phyloP scores from a whole-genome alignment of 2,888 invertebrate genomes.

The Pandemis corylana region DNA sequence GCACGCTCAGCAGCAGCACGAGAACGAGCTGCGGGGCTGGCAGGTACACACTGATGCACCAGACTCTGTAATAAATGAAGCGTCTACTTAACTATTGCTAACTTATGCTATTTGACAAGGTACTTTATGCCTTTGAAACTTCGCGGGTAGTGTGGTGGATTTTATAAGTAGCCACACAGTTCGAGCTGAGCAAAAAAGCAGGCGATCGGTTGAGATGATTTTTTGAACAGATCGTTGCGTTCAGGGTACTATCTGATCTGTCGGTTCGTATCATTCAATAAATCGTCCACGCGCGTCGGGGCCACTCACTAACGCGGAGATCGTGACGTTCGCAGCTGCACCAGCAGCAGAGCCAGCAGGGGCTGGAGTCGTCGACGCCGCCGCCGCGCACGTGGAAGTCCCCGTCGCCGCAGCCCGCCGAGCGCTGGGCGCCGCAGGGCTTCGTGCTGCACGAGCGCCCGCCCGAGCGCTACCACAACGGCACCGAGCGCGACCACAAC shows the following conservation, averaged over 20 bases:
- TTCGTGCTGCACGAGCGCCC: constrained; percentile 89
- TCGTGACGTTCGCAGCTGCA: constrained; percentile 63
- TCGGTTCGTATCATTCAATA: no score
- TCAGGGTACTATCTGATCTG: no score
- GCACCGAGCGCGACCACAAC: constrained; percentile 70
- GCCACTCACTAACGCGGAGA: not conserved
- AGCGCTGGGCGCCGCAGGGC: constrained; percentile 82
- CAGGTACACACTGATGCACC: constrained; percentile 54
- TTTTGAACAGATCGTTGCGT: not conserved
- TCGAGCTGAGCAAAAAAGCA: not conserved
- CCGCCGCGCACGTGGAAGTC: constrained; percentile 74
- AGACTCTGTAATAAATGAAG: not conserved
- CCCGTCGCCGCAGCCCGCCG: constrained; percentile 59
- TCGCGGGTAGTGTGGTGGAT: no score
- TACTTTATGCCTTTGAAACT: no score
- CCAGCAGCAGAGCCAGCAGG: constrained; percentile 57
- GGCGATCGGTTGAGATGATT: not conserved
- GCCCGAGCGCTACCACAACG: constrained; percentile 75
- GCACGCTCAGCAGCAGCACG: constrained; percentile 83
- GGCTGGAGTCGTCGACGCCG: constrained; percentile 42
- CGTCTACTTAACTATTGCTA: no score
- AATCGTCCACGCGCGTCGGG: no score
- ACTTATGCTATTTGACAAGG: no score
- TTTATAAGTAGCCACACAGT: no score
- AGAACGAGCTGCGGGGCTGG: constrained; percentile 81